Percentiles rank a stretch among this genome's conserved stretches.
phyloP scores from a whole-genome alignment of 1,140 invertebrate genomes.

The Lethrus apterus region DNA sequence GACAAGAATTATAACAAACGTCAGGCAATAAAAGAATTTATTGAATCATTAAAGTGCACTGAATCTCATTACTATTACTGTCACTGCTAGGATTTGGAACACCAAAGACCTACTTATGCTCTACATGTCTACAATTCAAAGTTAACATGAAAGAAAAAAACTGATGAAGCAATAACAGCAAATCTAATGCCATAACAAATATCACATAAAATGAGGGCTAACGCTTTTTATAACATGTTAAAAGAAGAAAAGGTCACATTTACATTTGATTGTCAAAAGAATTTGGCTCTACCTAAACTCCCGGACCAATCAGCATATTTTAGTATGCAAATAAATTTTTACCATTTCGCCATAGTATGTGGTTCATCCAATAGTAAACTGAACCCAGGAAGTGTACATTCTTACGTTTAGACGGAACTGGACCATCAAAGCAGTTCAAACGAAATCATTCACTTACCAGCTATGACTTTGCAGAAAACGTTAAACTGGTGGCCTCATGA shows the following conservation, averaged over 20 bases:
- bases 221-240: conserved; percentile 32
- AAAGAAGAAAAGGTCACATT: conserved; percentile 29
- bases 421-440: conserved; percentile 31
- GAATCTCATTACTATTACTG: conserved; percentile 7
- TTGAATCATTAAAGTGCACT: conserved; percentile 5
- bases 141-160: conserved; percentile 21
- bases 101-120: conserved; percentile 24
- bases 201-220: conserved; percentile 30
- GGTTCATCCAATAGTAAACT: conserved; percentile 31
- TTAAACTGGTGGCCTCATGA: conserved; percentile 23
- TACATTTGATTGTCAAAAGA: conserved; percentile 41
- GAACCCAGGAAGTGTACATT: conserved; percentile 26
- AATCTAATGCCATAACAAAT: conserved; percentile 21
- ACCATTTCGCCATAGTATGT: conserved; percentile 36
- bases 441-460: conserved; percentile 30
- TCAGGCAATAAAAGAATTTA: conserved; percentile 4
- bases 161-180: conserved; percentile 13
- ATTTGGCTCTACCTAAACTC: conserved; percentile 31
- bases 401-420: conserved; percentile 34
- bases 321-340: conserved; percentile 33
- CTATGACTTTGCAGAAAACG: conserved; percentile 17
- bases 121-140: conserved; percentile 19
- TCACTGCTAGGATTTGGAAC: conserved; percentile 20
- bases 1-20: conserved; percentile 6
- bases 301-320: conserved; percentile 36